Base-by-base conservation (phyloP, 2,113 vertebrate species). In the Pelvicachromis taeniatus region DNA sequence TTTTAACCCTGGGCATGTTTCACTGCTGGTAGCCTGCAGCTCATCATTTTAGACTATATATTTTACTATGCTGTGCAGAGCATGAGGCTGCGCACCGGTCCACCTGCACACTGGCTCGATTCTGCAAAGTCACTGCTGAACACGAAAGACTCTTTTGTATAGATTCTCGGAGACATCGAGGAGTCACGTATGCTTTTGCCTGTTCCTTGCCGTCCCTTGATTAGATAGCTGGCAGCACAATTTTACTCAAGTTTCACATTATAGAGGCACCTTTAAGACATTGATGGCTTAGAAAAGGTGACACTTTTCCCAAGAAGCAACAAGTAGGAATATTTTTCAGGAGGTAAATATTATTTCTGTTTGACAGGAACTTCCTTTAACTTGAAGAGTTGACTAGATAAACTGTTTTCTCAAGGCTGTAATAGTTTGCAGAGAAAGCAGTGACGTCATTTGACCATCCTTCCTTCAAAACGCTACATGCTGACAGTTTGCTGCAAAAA, bases 91-190 rank as follows among this genome's bases (percentile, higher is more conserved):
- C 17, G 14, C 23, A 33, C 50, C 33, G 26, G 73, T 85, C 65
- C 78, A 53, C 78, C 82, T 40, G 23, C 31, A 26, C 48, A 21
- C 65, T 52, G 80, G 88, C 90, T 85, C 19, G 68, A 85, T 80
- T 92, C 89, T 89, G 85, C 87, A 84, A 68, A 89, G 75, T 91
- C 90, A 90, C 48, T 4, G 61, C 8, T 52, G 35, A 3, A 48
- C 63, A 90, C 78, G 13, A 92, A 90, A 90, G 65, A 77, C 54
- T 82, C 78, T 82, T 88, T 80, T 94, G 86, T 90, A 42, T 58
- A 48, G 61, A 38, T 79, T 81, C 54, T 38, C 53, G 48, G 59
- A 75, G 75, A 59, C 38, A 56, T 50, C 2, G 19, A 68, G 45
- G 53, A 70, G 81, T 77, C 35, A 31, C 59, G 12, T 19, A 54